These are phyloP conservation scores for Ancistrus triradiatus DNA, from an alignment of 2,113 vertebrate genomes.

Conservation along the genomic window DNA sequence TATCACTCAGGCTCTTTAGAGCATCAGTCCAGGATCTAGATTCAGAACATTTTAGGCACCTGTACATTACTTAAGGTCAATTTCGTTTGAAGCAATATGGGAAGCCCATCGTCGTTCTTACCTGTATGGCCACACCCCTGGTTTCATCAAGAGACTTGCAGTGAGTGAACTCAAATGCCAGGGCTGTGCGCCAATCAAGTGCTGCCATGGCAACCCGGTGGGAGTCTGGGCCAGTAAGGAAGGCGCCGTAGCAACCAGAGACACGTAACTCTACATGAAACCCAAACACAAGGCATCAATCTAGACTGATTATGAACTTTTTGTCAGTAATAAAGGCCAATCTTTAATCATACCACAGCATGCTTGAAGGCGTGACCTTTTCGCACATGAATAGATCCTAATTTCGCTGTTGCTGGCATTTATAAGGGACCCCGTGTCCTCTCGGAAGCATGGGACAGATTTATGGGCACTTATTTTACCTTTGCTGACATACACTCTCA, in stretches of 20 bases:
- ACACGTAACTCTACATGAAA: slow-evolving; percentile 63
- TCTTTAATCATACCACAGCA: no score
- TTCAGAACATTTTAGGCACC: no score
- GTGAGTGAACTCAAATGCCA: slow-evolving; percentile 68
- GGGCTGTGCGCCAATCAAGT: slow-evolving; percentile 57
- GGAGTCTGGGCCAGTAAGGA: slow-evolving; percentile 52
- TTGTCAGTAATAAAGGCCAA: no score
- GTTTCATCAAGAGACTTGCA: slow-evolving; percentile 60
- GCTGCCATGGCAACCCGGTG: slow-evolving; percentile 61
- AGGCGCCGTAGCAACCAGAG: slow-evolving; percentile 68
- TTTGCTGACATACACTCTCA: slow-evolving; percentile 68
- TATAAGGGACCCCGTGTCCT: not conserved
- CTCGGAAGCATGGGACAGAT: not conserved
- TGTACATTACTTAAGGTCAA: no score
- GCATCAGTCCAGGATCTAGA: no score
- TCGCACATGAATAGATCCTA: no score
- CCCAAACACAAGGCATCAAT: not conserved
- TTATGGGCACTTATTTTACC: slow-evolving; percentile 45
- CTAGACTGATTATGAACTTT: no score
- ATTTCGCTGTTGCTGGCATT: no score
- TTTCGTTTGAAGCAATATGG: no score
- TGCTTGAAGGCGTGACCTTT: no score
- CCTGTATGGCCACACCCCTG: slow-evolving; percentile 65
- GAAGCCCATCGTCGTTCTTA: no score
- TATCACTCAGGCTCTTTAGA: no score